Evolutionary conservation across 2,113 vertebrate species (phyloP), one percentile per base, ranked within the genome.

Genomic region (Anoplopoma fimbria): DNA sequence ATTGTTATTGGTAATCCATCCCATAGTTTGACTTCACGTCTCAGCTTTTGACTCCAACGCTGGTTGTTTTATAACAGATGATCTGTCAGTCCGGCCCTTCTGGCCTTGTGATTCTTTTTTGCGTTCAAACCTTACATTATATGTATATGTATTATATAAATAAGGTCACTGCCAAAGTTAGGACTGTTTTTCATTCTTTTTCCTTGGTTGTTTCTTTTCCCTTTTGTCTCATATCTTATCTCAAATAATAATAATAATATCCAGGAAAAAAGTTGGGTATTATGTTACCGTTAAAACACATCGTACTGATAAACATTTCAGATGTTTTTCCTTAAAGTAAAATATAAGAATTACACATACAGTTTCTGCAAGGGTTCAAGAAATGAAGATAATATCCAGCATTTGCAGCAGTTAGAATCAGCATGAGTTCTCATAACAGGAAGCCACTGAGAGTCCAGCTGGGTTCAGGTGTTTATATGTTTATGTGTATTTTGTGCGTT

Each of bases 391-490:
- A 29, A 58, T 15, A 5, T 55, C 25, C 25, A 29, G 14, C 1
- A 29, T 58, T 15, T 29, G 2, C 25, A 58, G 53, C 53, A 25
- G 42, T 36, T 31, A 38, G 23, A 25, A 29, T 61, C 9, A 33
- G 15, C 21, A 61, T 47, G 4, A 12, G 40, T n/a, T 63, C n/a
- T 63, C 21, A 76, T 33, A 75, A 74, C 47, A 79, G 65, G 71
- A 80, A 72, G n/a, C 47, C 61, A 47, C 69, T 78, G 31, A 38
- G 29, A 15, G 38, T 75, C 57, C n/a, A 58, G 23, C 38, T 57
- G 13, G 38, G 19, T 58, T 25, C 27, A 38, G 34, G 36, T 47
- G 12, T 57, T 72, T 49, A 1, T 25, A n/a, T 81, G 21, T 65
- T 3, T 19, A n/a, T 36, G 1, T 23, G 3, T 51, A 0, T 57